Conservation (phyloP, 2,888 invertebrate species). For the Prostheceraeus crozeri region DNA sequence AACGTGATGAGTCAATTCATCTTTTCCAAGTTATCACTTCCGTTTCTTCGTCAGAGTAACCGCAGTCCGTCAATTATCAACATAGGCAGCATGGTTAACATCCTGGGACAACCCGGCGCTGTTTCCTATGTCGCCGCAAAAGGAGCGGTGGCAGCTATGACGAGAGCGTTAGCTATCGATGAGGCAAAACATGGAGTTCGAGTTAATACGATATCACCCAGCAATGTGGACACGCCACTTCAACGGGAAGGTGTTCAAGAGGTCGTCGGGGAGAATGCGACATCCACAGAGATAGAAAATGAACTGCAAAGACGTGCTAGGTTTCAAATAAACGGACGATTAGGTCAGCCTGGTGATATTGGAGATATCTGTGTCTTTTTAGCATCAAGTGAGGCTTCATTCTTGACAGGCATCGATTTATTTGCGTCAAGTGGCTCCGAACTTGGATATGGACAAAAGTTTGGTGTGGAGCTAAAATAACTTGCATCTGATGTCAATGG, state of each 20-base stretch:
- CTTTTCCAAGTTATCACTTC: slow-evolving; percentile 7
- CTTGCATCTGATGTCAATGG: too few relatives aligned
- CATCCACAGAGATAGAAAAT: neutral
- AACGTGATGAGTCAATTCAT: slow-evolving; percentile 21
- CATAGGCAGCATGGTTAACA: neutral
- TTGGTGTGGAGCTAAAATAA: too few relatives aligned
- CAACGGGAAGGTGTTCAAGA: neutral
- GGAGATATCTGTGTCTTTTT: neutral
- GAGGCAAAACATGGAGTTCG: slow-evolving; percentile 50
- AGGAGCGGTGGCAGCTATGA: slow-evolving; percentile 48
- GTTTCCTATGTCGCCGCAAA: slow-evolving; percentile 25
- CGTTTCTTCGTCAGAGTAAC: neutral
- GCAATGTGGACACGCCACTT: slow-evolving; percentile 38
- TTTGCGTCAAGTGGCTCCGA: slow-evolving; percentile 48
- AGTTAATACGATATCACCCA: slow-evolving; percentile 46
- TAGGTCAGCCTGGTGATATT: neutral
- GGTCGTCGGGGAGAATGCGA: neutral
- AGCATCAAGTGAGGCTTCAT: slow-evolving; percentile 45
- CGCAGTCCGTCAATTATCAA: slow-evolving; percentile 4
- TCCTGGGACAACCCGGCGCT: slow-evolving; percentile 5
- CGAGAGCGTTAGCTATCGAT: slow-evolving; percentile 52
- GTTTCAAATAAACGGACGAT: neutral
- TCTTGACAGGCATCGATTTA: slow-evolving; percentile 54
- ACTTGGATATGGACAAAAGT: slow-evolving; percentile 9
- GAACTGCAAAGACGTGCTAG: neutral